Evolutionary conservation across 2,888 invertebrate genomes (phyloP), one percentile per base, ranked within the genome.

Genomic region (Microdon myrmicae): DNA sequence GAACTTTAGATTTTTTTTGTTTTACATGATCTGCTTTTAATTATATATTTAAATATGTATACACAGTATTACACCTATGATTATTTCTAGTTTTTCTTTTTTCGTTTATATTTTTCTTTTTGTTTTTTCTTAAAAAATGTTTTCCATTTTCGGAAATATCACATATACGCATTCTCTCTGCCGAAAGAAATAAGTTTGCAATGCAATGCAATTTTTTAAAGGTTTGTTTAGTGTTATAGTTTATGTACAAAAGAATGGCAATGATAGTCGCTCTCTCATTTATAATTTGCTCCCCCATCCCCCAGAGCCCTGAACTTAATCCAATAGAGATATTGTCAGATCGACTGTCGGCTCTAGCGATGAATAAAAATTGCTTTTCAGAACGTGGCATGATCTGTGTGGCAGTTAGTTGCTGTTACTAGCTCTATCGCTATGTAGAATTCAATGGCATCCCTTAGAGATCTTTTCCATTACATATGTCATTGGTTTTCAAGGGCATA

Each of bases 211-310:
- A 44, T 54, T 44, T 29, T 41, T 35, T 25, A n/a, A n/a, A n/a
- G n/a, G n/a, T n/a, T n/a, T n/a, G n/a, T n/a, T n/a, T n/a, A n/a
- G 5, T 20, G 7, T 32, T 39, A 12, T 41, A 35, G n/a, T 37
- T 54, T 64, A 64, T 64, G 58, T 64, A 64, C 58, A 64, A 64
- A 56, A 64, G 45, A 58, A 58, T 64, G 64, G 64, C 64, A 64
- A 64, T 64, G 64, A 58, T 58, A 51, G 47, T 64, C 58, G 64
- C 53, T 58, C 43, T 51, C 12, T 43, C 22, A 55, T 49, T 19
- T 39, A 34, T 26, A 13, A 32, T 13, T 45, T 32, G 20, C 34
- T 22, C 13, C n/a, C 10, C 3, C 23, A 7, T 29, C 45, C 19
- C 5, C 26, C 8, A 13, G 14, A 28, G 14, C 14, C 12, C 10